These are phyloP conservation scores for Ephydatia muelleri DNA, from an alignment of 37 sponge, comb jelly and placozoan species.

Conservation along the genomic window DNA sequence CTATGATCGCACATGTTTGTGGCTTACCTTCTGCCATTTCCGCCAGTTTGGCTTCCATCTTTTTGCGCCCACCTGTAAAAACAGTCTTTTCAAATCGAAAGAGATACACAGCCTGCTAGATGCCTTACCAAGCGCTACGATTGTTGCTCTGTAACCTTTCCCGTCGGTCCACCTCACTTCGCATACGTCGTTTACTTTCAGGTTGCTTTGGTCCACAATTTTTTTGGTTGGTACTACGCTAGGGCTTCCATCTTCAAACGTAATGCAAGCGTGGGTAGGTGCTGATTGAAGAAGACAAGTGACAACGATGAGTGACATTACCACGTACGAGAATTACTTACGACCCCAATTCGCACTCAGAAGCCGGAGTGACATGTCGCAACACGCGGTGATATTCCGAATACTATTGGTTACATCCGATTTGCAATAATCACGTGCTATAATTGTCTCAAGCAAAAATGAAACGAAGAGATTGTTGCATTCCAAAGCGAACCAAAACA, in stretches of 20 bases:
- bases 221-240: background rate
- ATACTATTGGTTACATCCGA: background rate
- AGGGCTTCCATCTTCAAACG: background rate
- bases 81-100: background rate
- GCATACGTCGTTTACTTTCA: slow-evolving; percentile 1
- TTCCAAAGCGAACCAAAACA: background rate
- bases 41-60: slow-evolving; percentile 1
- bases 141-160: background rate
- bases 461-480: background rate
- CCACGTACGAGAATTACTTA: background rate
- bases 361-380: background rate
- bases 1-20: too few relatives aligned
- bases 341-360: slow-evolving; percentile 1
- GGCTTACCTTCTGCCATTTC: too few relatives aligned
- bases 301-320: slow-evolving; percentile 1
- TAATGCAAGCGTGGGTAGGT: background rate
- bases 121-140: background rate
- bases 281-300: background rate
- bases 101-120: background rate
- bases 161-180: background rate
- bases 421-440: background rate
- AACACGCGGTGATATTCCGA: too few relatives aligned
- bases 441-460: slow-evolving; percentile 1
- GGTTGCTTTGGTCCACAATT: background rate
- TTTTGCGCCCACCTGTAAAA: background rate